These are phyloP conservation scores for Masticophis lateralis DNA, from an alignment of 2,797 vertebrate species.

Conservation along the genomic window DNA sequence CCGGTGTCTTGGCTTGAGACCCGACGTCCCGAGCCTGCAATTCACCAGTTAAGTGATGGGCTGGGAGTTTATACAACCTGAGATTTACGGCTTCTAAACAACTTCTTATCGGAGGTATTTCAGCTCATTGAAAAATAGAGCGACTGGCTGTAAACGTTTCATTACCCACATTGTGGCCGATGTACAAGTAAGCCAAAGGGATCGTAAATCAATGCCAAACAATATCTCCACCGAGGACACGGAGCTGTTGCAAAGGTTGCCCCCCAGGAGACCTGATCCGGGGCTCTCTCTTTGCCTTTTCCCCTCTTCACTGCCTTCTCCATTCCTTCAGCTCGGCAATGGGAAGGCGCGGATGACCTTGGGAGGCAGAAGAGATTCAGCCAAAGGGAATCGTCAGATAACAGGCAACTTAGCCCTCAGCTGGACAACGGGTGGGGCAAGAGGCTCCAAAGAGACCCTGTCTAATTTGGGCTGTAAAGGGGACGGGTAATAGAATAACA, in stretches of 20 bases:
- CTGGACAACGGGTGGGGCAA: background rate
- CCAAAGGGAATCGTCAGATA: background rate
- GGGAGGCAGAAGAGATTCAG: background rate
- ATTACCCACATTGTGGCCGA: constrained; percentile 17
- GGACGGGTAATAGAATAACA: background rate
- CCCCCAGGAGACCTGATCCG: too few relatives aligned
- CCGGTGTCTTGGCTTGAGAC: background rate
- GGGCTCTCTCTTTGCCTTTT: too few relatives aligned
- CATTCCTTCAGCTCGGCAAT: background rate
- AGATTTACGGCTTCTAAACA: constrained; percentile 36
- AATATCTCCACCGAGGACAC: background rate
- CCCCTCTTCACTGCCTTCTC: background rate
- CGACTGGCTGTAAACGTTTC: constrained; percentile 18
- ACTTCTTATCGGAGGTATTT: background rate
- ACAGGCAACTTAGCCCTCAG: background rate
- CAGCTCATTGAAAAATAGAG: constrained; percentile 12
- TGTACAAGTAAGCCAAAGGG: background rate
- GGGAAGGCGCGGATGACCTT: background rate
- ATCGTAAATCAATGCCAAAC: background rate
- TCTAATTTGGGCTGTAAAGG: background rate
- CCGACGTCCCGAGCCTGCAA: background rate
- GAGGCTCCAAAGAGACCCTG: background rate
- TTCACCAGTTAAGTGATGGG: constrained; percentile 9
- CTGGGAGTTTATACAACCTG: constrained; percentile 21
- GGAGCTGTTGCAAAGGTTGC: too few relatives aligned